Conservation (phyloP, 2,797 vertebrate genomes). For the Hylomyscus alleni region DNA sequence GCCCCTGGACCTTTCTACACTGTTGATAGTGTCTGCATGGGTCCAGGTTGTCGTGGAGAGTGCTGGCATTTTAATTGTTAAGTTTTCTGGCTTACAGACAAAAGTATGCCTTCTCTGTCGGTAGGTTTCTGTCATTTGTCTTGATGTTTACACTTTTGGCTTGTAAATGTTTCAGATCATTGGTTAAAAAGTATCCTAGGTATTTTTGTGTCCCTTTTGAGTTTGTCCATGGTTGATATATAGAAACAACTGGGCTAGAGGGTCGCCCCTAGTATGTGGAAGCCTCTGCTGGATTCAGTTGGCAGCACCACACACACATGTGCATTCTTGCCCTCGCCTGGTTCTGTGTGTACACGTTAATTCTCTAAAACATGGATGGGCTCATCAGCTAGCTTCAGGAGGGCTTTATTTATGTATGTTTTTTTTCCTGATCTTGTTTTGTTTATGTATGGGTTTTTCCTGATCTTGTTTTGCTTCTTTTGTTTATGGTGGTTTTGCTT, state of each 20-base stretch:
- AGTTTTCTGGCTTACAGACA: neutral
- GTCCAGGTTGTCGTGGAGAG: neutral
- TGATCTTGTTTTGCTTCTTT: neutral
- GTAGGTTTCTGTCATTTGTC: conserved; percentile 49
- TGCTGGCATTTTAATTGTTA: neutral
- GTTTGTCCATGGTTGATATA: neutral
- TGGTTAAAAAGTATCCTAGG: conserved; percentile 33
- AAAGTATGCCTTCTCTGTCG: neutral
- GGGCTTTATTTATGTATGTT: neutral
- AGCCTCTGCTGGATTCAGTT: no score
- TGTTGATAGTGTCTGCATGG: neutral
- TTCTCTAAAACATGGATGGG: neutral
- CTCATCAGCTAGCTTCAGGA: neutral
- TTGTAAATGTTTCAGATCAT: conserved; percentile 17
- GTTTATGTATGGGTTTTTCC: neutral
- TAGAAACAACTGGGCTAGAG: neutral
- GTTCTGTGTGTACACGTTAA: neutral
- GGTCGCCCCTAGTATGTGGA: neutral
- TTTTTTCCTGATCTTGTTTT: neutral
- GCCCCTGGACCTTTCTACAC: neutral
- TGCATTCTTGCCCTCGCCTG: neutral
- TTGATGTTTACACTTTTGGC: neutral
- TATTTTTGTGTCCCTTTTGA: conserved; percentile 18
- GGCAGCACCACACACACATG: neutral
- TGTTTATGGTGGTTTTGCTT: neutral